Evolutionary conservation across 2,888 invertebrate species (phyloP), one percentile per base, ranked within the genome.

Genomic region (Torymus aiolomorphi): DNA sequence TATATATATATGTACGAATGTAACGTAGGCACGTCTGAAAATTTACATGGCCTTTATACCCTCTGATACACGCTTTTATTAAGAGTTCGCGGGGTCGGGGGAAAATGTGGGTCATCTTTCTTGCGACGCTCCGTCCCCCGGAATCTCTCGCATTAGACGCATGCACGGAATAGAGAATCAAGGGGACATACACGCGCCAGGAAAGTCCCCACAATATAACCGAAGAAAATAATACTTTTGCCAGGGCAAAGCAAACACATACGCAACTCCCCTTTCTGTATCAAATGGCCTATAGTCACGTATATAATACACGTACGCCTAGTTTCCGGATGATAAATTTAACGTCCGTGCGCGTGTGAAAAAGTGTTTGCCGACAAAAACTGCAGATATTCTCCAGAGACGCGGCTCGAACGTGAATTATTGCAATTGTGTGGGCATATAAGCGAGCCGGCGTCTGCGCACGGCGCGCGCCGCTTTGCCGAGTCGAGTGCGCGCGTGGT

Each of bases 261-360:
- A 62, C 51, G 10, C n/a, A 13, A 8, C 8, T 42, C 61, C 20
- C 65, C 16, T 57, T 57, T 54, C 8, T 31, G 24, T 54, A 59
- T n/a, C 13, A 24, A 42, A 13, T 42, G 8, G 5, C 42, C 4
- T 42, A 10, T 8, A 8, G 8, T 42, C 18, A 18, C 13, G 2
- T 11, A 18, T 24, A 16, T 42, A 42, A 16, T 42, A 42, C 8
- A 42, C 56, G 56, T 57, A 51, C 57, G 62, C n/a, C 65, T 66
- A 12, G 76, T 67, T 80, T 72, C 76, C 67, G 71, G 67, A 78
- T 81, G 80, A 81, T 81, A 78, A 71, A 81, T 81, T 77, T 13
- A n/a, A 67, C 69, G 61, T 63, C 61, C 71, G 71, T 59, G 69
- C 51, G 42, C 2, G 13, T 2, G 18, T 5, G 51, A 49, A 42